Percentiles rank a stretch among this genome's conserved stretches.
These are phyloP conservation scores for Rhinoptilus africanus DNA, from an alignment of 2,113 vertebrate genomes.

Conservation along the genomic window DNA sequence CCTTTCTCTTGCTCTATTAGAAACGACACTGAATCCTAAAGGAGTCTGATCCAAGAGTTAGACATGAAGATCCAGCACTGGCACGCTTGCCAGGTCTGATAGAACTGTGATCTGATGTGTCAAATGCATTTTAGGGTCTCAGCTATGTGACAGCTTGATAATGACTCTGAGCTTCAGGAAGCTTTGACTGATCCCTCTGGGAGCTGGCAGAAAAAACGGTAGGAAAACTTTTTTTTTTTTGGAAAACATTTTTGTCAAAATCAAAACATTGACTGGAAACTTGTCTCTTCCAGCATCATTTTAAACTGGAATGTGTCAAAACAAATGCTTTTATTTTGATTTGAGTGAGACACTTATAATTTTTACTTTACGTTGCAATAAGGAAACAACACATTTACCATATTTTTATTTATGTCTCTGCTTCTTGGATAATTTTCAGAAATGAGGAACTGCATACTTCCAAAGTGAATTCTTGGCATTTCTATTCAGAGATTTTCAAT, in stretches of 20 bases:
- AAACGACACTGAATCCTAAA: background rate
- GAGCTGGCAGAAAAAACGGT: conserved; percentile 42
- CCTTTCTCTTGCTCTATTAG: background rate
- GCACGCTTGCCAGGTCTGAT: background rate
- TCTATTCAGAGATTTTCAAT: background rate
- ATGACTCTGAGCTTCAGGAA: conserved; percentile 27
- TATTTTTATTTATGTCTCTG: conserved; percentile 18
- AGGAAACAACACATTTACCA: background rate
- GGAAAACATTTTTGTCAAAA: conserved; percentile 23
- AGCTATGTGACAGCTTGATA: conserved; percentile 55
- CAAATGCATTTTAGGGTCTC: conserved; percentile 25
- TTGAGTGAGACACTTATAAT: background rate
- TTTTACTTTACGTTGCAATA: background rate
- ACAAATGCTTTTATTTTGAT: conserved; percentile 45
- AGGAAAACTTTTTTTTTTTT: background rate
- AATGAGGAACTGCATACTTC: background rate
- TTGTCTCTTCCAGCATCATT: conserved; percentile 8
- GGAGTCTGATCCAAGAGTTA: background rate
- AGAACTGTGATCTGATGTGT: conserved; percentile 39
- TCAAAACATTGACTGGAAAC: conserved; percentile 55
- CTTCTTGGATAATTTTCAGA: conserved; percentile 19
- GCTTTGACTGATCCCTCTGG: conserved; percentile 41
- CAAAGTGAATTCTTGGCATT: background rate
- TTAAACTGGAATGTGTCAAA: conserved; percentile 45
- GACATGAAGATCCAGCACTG: background rate